Evolutionary conservation across 2,113 vertebrate genomes (phyloP).

Genomic region (Syrrhaptes paradoxus): DNA sequence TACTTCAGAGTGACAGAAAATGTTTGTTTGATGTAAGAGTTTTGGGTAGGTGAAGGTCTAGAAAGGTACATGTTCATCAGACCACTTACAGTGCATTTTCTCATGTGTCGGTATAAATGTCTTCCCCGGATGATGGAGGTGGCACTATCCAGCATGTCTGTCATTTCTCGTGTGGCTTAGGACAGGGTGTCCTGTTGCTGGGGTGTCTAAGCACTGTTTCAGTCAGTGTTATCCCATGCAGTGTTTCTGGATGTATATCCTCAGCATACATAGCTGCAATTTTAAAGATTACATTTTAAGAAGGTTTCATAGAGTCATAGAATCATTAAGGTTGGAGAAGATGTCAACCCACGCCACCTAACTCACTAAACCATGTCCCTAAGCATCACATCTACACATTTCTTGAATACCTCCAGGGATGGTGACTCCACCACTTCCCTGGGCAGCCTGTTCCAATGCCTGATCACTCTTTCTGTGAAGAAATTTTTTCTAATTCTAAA

Average conservation of each 20-base stretch:
- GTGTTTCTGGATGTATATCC: background rate
- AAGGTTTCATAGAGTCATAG: background rate
- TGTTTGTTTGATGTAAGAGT: background rate
- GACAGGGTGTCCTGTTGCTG: background rate
- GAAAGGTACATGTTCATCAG: background rate
- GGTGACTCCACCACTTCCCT: too few relatives aligned
- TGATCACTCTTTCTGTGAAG: too few relatives aligned
- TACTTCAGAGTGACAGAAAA: background rate
- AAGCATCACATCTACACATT: too few relatives aligned
- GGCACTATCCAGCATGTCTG: background rate
- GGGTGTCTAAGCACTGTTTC: background rate
- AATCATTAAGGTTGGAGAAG: too few relatives aligned
- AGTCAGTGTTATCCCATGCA: background rate
- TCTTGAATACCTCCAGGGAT: too few relatives aligned
- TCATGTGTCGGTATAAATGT: background rate
- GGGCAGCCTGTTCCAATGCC: too few relatives aligned
- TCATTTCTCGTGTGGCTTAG: background rate
- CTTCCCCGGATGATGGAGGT: background rate
- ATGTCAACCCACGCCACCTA: too few relatives aligned
- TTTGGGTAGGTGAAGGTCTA: background rate
- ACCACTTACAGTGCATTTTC: background rate
- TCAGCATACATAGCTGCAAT: rapidly evolving
- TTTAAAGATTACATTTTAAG: background rate
- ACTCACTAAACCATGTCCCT: too few relatives aligned
- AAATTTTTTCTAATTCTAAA: too few relatives aligned